Evolutionary conservation across 2,797 vertebrate genomes (phyloP).

Genomic region (Clamator glandarius): DNA sequence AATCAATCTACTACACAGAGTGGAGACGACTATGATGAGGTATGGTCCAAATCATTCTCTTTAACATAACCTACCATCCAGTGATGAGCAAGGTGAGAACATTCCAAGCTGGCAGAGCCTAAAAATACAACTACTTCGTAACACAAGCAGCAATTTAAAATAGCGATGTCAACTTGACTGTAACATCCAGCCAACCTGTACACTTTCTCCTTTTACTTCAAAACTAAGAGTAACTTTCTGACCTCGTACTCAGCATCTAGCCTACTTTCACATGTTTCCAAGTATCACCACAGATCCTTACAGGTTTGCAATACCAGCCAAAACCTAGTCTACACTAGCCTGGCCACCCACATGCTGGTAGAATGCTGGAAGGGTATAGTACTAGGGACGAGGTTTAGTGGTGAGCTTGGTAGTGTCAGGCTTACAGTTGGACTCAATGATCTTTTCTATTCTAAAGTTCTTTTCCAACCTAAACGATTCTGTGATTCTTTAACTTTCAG

Average conservation of each 20-base stretch:
- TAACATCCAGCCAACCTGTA: background rate
- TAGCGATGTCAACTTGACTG: background rate
- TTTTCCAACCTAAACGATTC: too few relatives aligned
- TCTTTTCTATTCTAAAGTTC: too few relatives aligned
- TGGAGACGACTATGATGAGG: background rate
- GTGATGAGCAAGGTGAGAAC: background rate
- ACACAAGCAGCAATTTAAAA: background rate
- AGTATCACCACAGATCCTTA: background rate
- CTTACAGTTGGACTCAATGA: too few relatives aligned
- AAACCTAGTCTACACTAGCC: background rate
- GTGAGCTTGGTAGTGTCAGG: too few relatives aligned
- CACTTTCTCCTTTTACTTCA: background rate
- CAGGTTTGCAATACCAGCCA: background rate
- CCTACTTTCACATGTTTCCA: background rate
- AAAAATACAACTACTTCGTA: background rate
- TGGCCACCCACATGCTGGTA: background rate
- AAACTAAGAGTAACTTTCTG: background rate
- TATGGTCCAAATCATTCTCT: background rate
- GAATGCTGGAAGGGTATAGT: background rate
- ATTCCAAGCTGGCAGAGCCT: background rate
- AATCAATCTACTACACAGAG: background rate
- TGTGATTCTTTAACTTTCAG: background rate
- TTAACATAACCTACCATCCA: background rate
- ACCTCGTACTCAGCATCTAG: background rate
- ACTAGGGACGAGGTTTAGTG: too few relatives aligned